These are phyloP conservation scores for Arge pagana DNA, from an alignment of 2,888 invertebrate genomes.

Conservation along the genomic window DNA sequence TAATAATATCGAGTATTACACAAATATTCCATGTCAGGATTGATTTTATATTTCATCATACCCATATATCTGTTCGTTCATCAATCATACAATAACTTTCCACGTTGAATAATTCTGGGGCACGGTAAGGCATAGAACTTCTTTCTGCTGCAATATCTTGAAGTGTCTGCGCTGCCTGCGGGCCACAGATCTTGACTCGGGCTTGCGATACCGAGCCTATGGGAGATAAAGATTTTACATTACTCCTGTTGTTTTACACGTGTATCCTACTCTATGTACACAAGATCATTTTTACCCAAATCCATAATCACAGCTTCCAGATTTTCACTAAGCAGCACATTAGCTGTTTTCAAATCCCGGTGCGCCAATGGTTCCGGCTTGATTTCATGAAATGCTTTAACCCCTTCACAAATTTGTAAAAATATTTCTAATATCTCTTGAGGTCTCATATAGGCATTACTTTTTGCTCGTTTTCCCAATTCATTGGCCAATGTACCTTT, in stretches of 20 bases:
- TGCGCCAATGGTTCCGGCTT: constrained; percentile 78
- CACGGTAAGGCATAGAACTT: constrained; percentile 86
- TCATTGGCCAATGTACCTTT: constrained; percentile 76
- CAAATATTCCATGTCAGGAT: too few species aligned
- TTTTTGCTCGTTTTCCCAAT: constrained; percentile 65
- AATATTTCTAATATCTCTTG: constrained; percentile 72
- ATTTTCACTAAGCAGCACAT: constrained; percentile 76
- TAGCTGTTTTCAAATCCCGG: constrained; percentile 85
- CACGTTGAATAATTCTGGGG: constrained; percentile 86
- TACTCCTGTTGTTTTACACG: constrained; percentile 1
- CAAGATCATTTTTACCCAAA: constrained; percentile 62
- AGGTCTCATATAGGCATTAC: constrained; percentile 66
- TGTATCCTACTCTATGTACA: constrained; percentile 4
- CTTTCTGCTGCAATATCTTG: constrained; percentile 83
- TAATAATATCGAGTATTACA: not conserved
- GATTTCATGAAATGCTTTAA: constrained; percentile 74
- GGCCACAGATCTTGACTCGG: constrained; percentile 68
- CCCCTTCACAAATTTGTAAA: constrained; percentile 73
- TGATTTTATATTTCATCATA: constrained; percentile 55
- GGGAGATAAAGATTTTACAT: constrained; percentile 11
- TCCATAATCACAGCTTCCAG: constrained; percentile 80
- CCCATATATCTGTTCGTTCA: constrained; percentile 87
- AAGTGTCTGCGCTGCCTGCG: constrained; percentile 70
- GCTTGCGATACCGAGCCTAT: constrained; percentile 72
- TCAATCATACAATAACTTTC: constrained; percentile 80